These are phyloP conservation scores for Dendrolimus punctatus DNA, from an alignment of 1,140 invertebrate species.

Conservation along the genomic window DNA sequence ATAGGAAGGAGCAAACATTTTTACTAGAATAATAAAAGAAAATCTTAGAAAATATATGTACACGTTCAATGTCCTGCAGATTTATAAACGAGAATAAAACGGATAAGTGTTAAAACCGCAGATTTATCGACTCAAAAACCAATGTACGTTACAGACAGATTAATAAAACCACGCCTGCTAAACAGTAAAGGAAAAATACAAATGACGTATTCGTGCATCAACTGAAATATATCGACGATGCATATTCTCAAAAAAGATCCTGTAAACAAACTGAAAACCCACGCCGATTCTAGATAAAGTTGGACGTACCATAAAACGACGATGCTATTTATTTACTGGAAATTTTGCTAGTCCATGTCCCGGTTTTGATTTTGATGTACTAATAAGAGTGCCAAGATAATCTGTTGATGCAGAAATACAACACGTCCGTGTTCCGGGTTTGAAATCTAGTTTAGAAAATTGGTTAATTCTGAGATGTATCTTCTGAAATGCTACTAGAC, in stretches of 20 bases:
- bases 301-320: slow-evolving; percentile 1
- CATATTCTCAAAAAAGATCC: slow-evolving; percentile 3
- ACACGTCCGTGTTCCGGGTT: too few relatives aligned
- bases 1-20: too few relatives aligned
- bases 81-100: too few relatives aligned
- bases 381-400: neutral
- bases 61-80: too few relatives aligned
- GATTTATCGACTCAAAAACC: too few relatives aligned
- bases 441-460: too few relatives aligned
- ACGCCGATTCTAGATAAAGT: slow-evolving; percentile 1
- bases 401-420: neutral
- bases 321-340: slow-evolving; percentile 2
- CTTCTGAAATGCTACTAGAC: too few relatives aligned
- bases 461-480: too few relatives aligned
- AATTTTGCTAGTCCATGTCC: slow-evolving; percentile 2
- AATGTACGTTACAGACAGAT: neutral
- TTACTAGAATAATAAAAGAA: too few relatives aligned
- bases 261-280: slow-evolving; percentile 4
- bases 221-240: slow-evolving; percentile 6
- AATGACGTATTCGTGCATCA: slow-evolving; percentile 6
- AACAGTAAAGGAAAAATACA: slow-evolving; percentile 3
- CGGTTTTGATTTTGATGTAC: slow-evolving; percentile 4
- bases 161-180: neutral
- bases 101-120: too few relatives aligned
- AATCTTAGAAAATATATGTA: too few relatives aligned